phyloP scores from a whole-genome alignment of 1,140 invertebrate species.

The Diabrotica undecimpunctata region DNA sequence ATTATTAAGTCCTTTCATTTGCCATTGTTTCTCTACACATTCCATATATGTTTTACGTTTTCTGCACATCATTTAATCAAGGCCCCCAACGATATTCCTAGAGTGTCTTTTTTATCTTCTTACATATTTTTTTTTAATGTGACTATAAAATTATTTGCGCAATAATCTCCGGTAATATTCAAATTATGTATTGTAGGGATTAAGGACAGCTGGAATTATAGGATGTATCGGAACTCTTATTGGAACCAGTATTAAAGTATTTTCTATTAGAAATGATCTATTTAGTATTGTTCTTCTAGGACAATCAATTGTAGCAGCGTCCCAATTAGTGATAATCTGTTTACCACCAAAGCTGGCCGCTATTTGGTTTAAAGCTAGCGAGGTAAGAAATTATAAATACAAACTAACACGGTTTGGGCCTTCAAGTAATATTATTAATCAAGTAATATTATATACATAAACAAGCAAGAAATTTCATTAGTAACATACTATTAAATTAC shows the following conservation, averaged over 20 bases:
- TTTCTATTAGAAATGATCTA: constrained; percentile 55
- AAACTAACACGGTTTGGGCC: neutral
- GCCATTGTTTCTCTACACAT: too few species aligned
- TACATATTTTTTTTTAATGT: too few species aligned
- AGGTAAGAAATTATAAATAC: constrained; percentile 59
- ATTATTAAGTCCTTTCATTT: too few species aligned
- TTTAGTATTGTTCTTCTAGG: constrained; percentile 64
- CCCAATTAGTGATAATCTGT: constrained; percentile 66
- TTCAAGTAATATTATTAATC: neutral
- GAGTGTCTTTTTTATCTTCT: too few species aligned
- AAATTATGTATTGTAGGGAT: constrained; percentile 36
- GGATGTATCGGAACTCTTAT: constrained; percentile 48
- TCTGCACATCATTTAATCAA: too few species aligned
- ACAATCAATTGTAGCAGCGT: constrained; percentile 64
- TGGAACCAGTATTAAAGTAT: constrained; percentile 72
- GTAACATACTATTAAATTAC: too few species aligned
- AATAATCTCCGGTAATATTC: too few species aligned
- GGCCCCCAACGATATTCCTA: too few species aligned
- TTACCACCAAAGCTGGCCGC: constrained; percentile 70
- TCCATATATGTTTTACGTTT: too few species aligned
- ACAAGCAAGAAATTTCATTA: too few species aligned
- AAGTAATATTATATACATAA: too few species aligned
- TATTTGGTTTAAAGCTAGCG: constrained; percentile 51
- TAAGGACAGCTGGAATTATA: constrained; percentile 43
- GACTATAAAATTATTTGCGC: too few species aligned